Conservation (phyloP, 2,113 vertebrate species). For the Trematomus loennbergii region DNA sequence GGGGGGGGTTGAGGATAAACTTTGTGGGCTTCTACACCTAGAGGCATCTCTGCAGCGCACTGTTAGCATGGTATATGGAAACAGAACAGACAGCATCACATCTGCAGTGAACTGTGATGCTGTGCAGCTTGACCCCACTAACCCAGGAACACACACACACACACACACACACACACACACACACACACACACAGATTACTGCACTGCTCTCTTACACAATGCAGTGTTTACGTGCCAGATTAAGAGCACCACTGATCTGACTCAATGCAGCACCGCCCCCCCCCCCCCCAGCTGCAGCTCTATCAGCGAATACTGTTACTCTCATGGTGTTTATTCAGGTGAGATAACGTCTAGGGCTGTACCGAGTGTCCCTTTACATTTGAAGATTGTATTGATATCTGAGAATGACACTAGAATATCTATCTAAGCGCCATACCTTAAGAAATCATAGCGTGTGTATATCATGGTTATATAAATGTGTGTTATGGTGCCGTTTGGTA, state of each 20-base stretch:
- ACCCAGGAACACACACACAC: background rate
- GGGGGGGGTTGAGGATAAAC: background rate
- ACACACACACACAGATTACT: conserved; percentile 45
- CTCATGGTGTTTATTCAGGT: too few relatives aligned
- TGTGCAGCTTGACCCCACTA: conserved; percentile 30
- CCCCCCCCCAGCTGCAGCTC: background rate
- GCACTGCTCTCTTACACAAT: conserved; percentile 40
- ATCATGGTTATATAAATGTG: too few relatives aligned
- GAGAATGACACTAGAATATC: too few relatives aligned
- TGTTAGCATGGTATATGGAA: background rate
- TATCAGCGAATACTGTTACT: too few relatives aligned
- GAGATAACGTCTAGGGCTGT: too few relatives aligned
- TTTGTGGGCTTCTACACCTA: conserved; percentile 7
- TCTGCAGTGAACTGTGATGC: conserved; percentile 16
- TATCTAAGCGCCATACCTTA: too few relatives aligned
- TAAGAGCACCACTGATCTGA: conserved; percentile 30
- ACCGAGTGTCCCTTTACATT: too few relatives aligned
- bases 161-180: conserved; percentile 5
- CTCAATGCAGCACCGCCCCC: background rate
- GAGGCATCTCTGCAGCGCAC: background rate
- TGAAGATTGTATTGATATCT: too few relatives aligned
- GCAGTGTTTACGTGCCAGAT: conserved; percentile 42
- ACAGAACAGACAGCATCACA: conserved; percentile 21
- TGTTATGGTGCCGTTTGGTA: too few relatives aligned
- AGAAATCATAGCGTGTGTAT: too few relatives aligned